A percentile compares a stretch with the other conserved stretches of the same genome.
These are phyloP conservation scores for Agrochola litura DNA, from an alignment of 2,888 invertebrate species.

Conservation along the genomic window DNA sequence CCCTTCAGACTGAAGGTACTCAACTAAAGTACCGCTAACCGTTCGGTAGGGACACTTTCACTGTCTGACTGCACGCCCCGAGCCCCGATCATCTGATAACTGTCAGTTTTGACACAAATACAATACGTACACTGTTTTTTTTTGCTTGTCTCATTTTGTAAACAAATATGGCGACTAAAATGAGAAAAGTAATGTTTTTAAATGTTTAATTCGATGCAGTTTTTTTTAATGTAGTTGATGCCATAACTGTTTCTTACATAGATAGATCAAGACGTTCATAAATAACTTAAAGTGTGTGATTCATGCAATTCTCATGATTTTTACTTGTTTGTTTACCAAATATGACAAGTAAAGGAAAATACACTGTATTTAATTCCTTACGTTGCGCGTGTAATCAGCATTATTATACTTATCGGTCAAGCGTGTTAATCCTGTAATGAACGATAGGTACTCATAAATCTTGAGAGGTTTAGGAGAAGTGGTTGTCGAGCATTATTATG, in stretches of 20 bases:
- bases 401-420: constrained; percentile 29
- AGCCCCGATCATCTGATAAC: constrained; percentile 77
- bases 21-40: constrained; percentile 78
- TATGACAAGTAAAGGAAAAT: neutral
- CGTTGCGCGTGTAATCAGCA: constrained; percentile 33
- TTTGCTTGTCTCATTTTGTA: constrained; percentile 1
- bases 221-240: neutral
- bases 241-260: neutral
- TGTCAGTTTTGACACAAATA: constrained; percentile 66
- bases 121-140: constrained; percentile 26
- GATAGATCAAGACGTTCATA: neutral
- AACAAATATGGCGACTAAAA: neutral
- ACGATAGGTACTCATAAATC: constrained; percentile 17
- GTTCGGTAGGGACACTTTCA: constrained; percentile 85
- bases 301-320: too few species aligned
- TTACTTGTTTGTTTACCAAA: neutral
- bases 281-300: neutral
- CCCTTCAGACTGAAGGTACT: constrained; percentile 51
- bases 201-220: neutral
- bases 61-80: constrained; percentile 74
- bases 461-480: constrained; percentile 14
- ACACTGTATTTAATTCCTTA: constrained; percentile 18
- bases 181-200: neutral
- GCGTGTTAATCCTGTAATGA: constrained; percentile 40
- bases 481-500: neutral